These are phyloP conservation scores for Mionectes olivaceus DNA, from an alignment of 2,797 vertebrate genomes.

Conservation along the genomic window DNA sequence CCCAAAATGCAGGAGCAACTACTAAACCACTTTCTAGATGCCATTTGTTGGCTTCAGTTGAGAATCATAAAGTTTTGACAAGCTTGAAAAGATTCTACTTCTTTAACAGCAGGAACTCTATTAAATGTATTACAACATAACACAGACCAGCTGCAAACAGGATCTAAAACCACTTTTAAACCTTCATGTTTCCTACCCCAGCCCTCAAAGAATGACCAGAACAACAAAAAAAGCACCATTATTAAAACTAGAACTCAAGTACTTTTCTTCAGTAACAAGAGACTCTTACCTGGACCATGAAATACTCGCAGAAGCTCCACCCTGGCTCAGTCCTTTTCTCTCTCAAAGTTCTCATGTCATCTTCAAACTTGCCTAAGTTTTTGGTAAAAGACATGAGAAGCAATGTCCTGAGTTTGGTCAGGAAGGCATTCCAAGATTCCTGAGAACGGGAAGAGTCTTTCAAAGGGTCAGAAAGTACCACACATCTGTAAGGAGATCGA, in stretches of 20 bases:
- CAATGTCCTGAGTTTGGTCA: constrained; percentile 94
- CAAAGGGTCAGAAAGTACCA: constrained; percentile 94
- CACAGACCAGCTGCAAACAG: not conserved
- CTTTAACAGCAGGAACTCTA: not conserved
- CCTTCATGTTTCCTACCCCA: not conserved
- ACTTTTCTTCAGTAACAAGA: not conserved
- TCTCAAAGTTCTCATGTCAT: constrained; percentile 95
- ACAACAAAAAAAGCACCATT: not conserved
- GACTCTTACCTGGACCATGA: constrained; percentile 94
- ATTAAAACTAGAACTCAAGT: not conserved
- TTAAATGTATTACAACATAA: not conserved
- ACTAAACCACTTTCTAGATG: not conserved
- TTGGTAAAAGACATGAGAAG: constrained; percentile 99
- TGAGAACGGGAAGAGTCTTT: constrained; percentile 97
- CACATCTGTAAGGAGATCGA: constrained; percentile 84
- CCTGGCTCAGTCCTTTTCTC: constrained; percentile 97
- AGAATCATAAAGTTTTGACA: not conserved
- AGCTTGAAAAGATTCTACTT: not conserved
- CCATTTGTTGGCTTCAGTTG: not conserved
- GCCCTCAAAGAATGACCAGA: not conserved
- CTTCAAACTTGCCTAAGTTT: constrained; percentile 96
- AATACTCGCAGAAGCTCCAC: constrained; percentile 99
- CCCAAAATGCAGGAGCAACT: not conserved
- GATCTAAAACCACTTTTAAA: not conserved
- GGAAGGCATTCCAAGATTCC: constrained; percentile 97